Conservation (phyloP, 1,140 invertebrate genomes). For the Drosophila pachea region DNA sequence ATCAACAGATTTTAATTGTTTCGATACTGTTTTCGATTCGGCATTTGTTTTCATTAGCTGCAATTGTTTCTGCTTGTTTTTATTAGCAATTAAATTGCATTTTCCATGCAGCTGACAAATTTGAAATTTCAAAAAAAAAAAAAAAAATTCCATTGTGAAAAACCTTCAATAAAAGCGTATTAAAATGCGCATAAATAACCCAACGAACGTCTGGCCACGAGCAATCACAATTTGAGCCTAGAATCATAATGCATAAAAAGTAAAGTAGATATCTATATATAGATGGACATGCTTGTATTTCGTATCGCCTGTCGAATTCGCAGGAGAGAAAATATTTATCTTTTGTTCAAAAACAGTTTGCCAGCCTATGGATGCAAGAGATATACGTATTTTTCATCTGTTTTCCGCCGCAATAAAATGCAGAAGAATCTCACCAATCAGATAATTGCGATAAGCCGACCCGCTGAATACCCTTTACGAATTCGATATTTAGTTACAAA, state of each 20-base stretch:
- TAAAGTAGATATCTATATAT: constrained; percentile 2
- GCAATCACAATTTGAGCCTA: constrained; percentile 13
- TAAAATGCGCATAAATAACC: constrained; percentile 66
- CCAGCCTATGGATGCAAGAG: not conserved
- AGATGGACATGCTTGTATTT: constrained; percentile 5
- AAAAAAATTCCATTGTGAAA: constrained; percentile 12
- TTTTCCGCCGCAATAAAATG: constrained; percentile 13
- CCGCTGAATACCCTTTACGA: not conserved
- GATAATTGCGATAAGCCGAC: not conserved
- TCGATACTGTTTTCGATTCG: constrained; percentile 49
- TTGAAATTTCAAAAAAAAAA: too few species aligned
- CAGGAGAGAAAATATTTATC: constrained; percentile 28
- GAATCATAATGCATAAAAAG: constrained; percentile 6
- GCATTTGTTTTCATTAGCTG: constrained; percentile 13
- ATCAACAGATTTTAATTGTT: constrained; percentile 56
- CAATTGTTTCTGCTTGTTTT: constrained; percentile 12
- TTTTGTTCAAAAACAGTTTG: constrained; percentile 21
- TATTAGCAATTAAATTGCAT: constrained; percentile 31
- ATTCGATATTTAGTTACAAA: not conserved
- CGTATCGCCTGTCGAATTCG: constrained; percentile 25
- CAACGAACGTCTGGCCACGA: not conserved
- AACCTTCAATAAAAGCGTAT: constrained; percentile 35
- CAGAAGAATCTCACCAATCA: not conserved
- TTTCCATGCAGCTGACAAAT: constrained; percentile 58
- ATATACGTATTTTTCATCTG: not conserved